Conservation (phyloP, 2,797 vertebrate species). For the Tympanoctomys barrerae region DNA sequence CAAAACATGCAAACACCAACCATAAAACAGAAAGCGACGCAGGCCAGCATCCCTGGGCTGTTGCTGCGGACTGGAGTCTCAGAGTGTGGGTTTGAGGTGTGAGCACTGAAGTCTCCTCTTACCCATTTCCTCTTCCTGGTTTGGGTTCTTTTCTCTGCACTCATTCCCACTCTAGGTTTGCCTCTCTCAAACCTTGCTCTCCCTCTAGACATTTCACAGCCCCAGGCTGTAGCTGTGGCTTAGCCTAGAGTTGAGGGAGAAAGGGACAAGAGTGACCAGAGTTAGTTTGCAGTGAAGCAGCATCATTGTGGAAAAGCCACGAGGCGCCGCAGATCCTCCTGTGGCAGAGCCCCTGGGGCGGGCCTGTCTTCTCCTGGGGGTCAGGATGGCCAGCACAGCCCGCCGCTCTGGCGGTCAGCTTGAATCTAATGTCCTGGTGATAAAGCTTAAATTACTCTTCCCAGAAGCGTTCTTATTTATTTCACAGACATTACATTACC, state of each 20-base stretch:
- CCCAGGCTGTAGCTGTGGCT: background rate
- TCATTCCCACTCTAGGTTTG: background rate
- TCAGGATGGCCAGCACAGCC: background rate
- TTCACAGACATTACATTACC: constrained; percentile 55
- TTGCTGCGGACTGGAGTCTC: background rate
- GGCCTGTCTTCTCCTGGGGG: background rate
- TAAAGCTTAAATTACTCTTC: constrained; percentile 55
- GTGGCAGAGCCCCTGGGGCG: accelerated
- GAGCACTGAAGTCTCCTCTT: background rate
- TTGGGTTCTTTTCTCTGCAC: constrained; percentile 27
- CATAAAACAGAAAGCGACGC: background rate
- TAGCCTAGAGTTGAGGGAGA: constrained; percentile 35
- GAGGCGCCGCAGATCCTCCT: background rate
- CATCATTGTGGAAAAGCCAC: background rate
- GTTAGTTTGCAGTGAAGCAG: constrained; percentile 5
- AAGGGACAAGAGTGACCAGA: background rate
- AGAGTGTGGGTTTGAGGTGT: background rate
- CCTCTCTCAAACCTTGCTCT: constrained; percentile 12
- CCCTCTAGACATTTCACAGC: background rate
- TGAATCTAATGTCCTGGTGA: background rate
- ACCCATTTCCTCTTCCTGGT: background rate
- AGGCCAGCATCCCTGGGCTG: background rate
- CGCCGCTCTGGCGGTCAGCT: background rate
- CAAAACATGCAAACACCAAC: background rate
- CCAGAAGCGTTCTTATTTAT: constrained; percentile 67